A percentile compares a stretch with the other conserved stretches of the same genome.
These are phyloP conservation scores for Limnephilus lunatus DNA, from an alignment of 2,888 invertebrate species.

Conservation along the genomic window DNA sequence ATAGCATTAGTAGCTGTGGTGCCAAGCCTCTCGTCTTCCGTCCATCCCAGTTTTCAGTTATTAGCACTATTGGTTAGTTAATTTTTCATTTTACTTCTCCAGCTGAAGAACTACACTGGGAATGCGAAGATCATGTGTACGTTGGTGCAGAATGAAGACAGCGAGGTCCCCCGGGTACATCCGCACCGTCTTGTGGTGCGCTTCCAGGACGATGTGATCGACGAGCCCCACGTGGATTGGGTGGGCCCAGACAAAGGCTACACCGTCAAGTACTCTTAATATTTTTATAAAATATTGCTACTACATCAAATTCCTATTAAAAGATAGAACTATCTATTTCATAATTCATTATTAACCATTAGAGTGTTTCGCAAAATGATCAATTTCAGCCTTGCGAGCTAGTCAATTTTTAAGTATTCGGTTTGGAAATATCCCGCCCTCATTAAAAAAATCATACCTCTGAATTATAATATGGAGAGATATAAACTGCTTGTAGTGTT, in stretches of 20 bases:
- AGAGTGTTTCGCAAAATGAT: too few species aligned
- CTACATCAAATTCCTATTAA: neutral
- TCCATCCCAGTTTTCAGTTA: neutral
- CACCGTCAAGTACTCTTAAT: conserved; percentile 78
- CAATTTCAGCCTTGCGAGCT: too few species aligned
- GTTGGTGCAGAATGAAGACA: conserved; percentile 77
- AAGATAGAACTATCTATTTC: too few species aligned
- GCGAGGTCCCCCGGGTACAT: conserved; percentile 72
- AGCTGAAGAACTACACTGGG: conserved; percentile 77
- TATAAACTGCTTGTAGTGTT: too few species aligned
- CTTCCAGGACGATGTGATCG: conserved; percentile 79
- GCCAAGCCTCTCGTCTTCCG: too few species aligned
- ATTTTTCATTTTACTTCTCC: conserved; percentile 59
- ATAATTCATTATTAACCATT: too few species aligned
- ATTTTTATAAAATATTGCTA: conserved; percentile 18
- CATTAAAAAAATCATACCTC: too few species aligned
- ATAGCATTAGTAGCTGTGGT: too few species aligned
- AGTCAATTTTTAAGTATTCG: too few species aligned
- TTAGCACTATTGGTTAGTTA: neutral
- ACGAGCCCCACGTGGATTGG: conserved; percentile 82
- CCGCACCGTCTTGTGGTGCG: conserved; percentile 85
- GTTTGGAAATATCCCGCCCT: too few species aligned
- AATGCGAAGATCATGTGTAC: conserved; percentile 84
- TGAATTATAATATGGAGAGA: too few species aligned
- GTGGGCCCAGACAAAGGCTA: conserved; percentile 79